Evolutionary conservation across 2,113 vertebrate species (phyloP).

Genomic region (Lepidothrix coronata): DNA sequence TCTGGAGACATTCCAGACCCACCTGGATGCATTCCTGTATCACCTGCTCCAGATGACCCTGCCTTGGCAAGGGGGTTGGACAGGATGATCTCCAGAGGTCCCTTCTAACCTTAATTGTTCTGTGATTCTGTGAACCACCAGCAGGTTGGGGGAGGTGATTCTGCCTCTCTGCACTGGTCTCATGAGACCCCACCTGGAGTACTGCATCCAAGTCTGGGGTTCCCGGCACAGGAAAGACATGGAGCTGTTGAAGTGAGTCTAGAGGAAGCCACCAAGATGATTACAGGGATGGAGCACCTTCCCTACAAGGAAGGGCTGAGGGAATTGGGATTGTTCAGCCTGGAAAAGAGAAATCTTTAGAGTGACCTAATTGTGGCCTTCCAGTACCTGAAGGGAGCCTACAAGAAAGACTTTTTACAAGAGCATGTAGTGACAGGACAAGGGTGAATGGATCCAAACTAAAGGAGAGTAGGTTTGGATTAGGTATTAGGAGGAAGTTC

Average conservation of each 20-base stretch:
- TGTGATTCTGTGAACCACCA: not conserved
- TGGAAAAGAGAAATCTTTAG: not conserved
- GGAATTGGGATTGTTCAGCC: not conserved
- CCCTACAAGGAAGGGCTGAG: not conserved
- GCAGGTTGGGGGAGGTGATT: not conserved
- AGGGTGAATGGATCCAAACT: not conserved
- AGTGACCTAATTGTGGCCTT: not conserved
- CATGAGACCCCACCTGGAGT: not conserved
- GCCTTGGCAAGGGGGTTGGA: not conserved
- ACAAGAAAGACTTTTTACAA: not conserved
- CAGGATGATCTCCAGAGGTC: not conserved
- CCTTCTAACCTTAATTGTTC: not conserved
- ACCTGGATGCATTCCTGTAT: not conserved
- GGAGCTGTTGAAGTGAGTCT: not conserved
- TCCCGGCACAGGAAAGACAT: not conserved
- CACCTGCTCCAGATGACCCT: not conserved
- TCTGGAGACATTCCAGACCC: not conserved
- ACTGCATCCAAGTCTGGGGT: not conserved
- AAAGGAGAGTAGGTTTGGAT: not conserved
- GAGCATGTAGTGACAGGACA: not conserved
- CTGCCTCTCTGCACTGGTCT: accelerated
- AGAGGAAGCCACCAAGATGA: not conserved
- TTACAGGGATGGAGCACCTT: not conserved
- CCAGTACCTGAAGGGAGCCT: not conserved
- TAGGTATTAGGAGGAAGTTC: not conserved